Percentiles rank a stretch among this genome's conserved stretches.
Evolutionary conservation across 1,140 invertebrate genomes (phyloP).

Genomic region (Trichomalopsis sarcophagae): DNA sequence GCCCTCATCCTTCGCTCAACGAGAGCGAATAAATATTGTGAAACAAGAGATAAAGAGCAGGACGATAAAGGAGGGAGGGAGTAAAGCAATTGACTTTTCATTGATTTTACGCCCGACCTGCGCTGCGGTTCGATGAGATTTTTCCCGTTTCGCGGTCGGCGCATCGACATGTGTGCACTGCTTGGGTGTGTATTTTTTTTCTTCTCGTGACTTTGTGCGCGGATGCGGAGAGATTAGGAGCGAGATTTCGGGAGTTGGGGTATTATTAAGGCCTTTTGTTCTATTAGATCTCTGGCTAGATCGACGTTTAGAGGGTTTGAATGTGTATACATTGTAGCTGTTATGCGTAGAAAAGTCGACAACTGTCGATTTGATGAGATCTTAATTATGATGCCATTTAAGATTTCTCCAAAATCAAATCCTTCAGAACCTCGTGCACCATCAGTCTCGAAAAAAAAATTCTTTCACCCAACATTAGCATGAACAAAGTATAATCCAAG

Average conservation of each 20-base stretch:
- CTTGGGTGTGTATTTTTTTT: neutral
- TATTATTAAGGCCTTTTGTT: slow-evolving; percentile 26
- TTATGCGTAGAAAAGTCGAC: neutral
- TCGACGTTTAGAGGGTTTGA: neutral
- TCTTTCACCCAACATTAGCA: neutral
- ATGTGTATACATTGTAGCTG: neutral
- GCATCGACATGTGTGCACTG: slow-evolving; percentile 6
- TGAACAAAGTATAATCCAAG: neutral
- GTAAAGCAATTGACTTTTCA: slow-evolving; percentile 49
- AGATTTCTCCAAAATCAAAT: no score
- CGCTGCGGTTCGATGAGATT: slow-evolving; percentile 33
- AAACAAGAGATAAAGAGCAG: slow-evolving; percentile 51
- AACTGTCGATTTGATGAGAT: neutral
- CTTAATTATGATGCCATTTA: no score
- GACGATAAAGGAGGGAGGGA: slow-evolving; percentile 5
- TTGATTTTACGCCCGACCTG: slow-evolving; percentile 50
- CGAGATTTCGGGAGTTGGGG: neutral
- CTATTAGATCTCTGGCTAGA: neutral
- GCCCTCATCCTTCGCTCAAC: slow-evolving; percentile 28
- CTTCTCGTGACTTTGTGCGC: neutral
- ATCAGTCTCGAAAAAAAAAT: no score
- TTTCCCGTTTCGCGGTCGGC: slow-evolving; percentile 25
- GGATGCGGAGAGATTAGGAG: neutral
- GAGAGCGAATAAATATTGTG: slow-evolving; percentile 63
- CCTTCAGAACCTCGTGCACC: no score